Percentiles rank a stretch among this genome's conserved stretches.
These are phyloP conservation scores for Arctopsyche grandis DNA, from an alignment of 1,140 invertebrate genomes.

Conservation along the genomic window DNA sequence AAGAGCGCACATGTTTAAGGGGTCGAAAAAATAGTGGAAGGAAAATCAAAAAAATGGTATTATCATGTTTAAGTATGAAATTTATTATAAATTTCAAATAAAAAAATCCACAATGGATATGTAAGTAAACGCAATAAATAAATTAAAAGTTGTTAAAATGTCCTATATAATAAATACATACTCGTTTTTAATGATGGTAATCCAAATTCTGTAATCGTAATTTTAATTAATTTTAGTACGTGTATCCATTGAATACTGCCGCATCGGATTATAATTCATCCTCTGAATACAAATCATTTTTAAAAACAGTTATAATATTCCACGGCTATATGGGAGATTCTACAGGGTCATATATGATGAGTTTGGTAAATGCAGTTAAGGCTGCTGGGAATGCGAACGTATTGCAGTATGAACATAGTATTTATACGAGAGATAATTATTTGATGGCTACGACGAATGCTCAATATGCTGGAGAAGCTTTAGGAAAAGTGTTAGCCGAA, in stretches of 20 bases:
- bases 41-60: too few relatives aligned
- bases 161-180: too few relatives aligned
- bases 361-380: background rate
- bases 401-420: background rate
- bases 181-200: too few relatives aligned
- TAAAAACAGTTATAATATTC: background rate
- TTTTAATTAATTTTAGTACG: slow-evolving; percentile 4
- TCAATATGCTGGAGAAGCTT: slow-evolving; percentile 58
- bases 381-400: background rate
- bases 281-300: background rate
- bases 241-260: background rate
- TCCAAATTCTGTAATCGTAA: too few relatives aligned
- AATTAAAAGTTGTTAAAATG: too few relatives aligned
- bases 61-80: too few relatives aligned
- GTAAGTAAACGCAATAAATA: too few relatives aligned
- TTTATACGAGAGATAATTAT: slow-evolving; percentile 52
- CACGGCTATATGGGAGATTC: background rate
- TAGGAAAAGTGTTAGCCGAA: slow-evolving; percentile 57
- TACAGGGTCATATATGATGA: too few relatives aligned
- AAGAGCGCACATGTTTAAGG: too few relatives aligned
- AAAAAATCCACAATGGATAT: too few relatives aligned
- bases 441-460: slow-evolving; percentile 59
- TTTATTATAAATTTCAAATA: too few relatives aligned
- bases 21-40: too few relatives aligned
- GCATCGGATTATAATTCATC: background rate